Percentiles rank a stretch among this genome's conserved stretches.
Conservation (phyloP, 2,888 invertebrate genomes). For the Dastarcus helophoroides region DNA sequence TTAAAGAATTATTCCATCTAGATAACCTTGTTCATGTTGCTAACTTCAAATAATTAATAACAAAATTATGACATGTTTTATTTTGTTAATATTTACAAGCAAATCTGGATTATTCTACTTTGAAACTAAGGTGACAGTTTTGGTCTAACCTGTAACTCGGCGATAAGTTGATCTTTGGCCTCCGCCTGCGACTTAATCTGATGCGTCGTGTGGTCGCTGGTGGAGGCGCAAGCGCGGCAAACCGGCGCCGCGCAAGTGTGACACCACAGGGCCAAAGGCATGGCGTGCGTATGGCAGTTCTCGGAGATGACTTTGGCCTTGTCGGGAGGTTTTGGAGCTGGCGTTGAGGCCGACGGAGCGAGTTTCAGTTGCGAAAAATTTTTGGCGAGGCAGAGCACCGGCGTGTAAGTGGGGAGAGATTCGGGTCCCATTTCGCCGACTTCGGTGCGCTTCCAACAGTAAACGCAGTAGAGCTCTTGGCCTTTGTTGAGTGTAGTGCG, state of each 20-base stretch:
- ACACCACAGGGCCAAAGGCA: conserved; percentile 63
- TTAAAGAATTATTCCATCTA: no score
- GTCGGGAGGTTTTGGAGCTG: conserved; percentile 17
- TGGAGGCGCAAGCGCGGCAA: conserved; percentile 56
- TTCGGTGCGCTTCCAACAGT: conserved; percentile 65
- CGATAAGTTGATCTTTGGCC: conserved; percentile 53
- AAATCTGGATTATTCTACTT: no score
- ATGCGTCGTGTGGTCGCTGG: conserved; percentile 53
- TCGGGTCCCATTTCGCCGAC: conserved; percentile 55
- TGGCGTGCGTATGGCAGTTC: conserved; percentile 60
- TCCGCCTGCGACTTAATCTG: conserved; percentile 56
- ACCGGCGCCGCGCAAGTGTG: conserved; percentile 51
- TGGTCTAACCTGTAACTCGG: conserved; percentile 54
- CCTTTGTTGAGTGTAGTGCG: conserved; percentile 56
- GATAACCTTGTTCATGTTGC: no score
- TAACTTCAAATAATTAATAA: no score
- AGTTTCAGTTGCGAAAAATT: conserved; percentile 47
- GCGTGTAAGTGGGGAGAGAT: conserved; percentile 55
- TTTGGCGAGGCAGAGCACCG: conserved; percentile 54
- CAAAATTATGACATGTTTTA: no score
- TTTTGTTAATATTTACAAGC: no score
- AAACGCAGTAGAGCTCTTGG: conserved; percentile 56
- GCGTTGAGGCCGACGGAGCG: neutral
- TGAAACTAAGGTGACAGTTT: no score
- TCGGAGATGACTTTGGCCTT: conserved; percentile 38